Percentiles rank a stretch among this genome's conserved stretches.
Evolutionary conservation across 2,113 vertebrate species (phyloP).

Genomic region (Orycteropus afer): DNA sequence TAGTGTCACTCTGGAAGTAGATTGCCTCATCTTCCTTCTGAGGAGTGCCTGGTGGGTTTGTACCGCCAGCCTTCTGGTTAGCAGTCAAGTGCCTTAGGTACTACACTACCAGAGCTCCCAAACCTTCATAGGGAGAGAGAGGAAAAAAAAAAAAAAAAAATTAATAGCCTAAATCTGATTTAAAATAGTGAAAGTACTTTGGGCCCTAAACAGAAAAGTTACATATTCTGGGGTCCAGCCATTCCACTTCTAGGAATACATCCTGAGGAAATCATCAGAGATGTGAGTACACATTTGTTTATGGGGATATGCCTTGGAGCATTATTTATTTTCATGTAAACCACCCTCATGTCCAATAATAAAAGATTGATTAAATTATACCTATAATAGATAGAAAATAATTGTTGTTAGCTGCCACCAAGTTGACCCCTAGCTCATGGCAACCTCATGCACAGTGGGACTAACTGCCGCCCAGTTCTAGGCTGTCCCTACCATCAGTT

Average conservation of each 20-base stretch:
- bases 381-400: neutral
- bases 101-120: too few species aligned
- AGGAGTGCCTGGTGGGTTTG: too few species aligned
- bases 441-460: too few species aligned
- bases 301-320: neutral
- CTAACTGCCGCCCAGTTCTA: too few species aligned
- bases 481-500: too few species aligned
- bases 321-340: neutral
- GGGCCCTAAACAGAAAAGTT: neutral
- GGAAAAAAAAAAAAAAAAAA: neutral
- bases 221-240: neutral
- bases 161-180: neutral
- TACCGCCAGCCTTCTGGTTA: too few species aligned
- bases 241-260: neutral
- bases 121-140: neutral
- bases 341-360: neutral
- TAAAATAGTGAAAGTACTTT: neutral
- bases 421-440: too few species aligned
- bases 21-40: too few species aligned
- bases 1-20: too few species aligned
- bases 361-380: neutral
- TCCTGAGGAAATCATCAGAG: too few species aligned
- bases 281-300: neutral
- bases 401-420: too few species aligned
- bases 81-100: too few species aligned